Conservation (phyloP, 2,888 invertebrate genomes). For the Nemotelus nigrinus region DNA sequence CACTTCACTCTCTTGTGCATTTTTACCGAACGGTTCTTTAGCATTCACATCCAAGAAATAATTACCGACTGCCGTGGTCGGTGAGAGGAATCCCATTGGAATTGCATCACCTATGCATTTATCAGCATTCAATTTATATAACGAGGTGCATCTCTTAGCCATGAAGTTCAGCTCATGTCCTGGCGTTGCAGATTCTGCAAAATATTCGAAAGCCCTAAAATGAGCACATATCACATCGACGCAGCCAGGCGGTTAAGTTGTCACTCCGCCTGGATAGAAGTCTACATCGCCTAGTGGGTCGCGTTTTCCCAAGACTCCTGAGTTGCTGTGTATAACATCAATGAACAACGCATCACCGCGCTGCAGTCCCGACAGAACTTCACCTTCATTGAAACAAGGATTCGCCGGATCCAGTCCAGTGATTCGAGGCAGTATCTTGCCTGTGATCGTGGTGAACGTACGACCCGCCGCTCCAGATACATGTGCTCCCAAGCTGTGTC, state of each 20-base stretch:
- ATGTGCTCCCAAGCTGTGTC: conserved; percentile 63
- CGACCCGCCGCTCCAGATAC: conserved; percentile 61
- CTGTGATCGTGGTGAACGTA: conserved; percentile 57
- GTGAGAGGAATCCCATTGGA: conserved; percentile 61
- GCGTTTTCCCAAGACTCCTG: conserved; percentile 58
- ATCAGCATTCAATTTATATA: conserved; percentile 55
- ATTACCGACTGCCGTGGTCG: conserved; percentile 58
- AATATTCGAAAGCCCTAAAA: conserved; percentile 58
- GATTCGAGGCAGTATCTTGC: conserved; percentile 57
- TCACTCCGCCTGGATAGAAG: conserved; percentile 60
- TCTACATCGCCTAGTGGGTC: conserved; percentile 60
- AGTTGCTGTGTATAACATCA: conserved; percentile 61
- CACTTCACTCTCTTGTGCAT: not conserved
- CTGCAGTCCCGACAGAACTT: conserved; percentile 56
- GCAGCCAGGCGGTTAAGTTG: conserved; percentile 59
- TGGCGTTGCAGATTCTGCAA: conserved; percentile 59
- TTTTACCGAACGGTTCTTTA: conserved; percentile 57
- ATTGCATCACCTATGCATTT: conserved; percentile 56
- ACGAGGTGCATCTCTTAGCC: conserved; percentile 56
- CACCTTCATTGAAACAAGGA: conserved; percentile 60
- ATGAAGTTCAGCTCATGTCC: conserved; percentile 57
- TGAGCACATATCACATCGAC: conserved; percentile 58
- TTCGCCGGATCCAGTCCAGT: conserved; percentile 63
- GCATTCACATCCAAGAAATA: conserved; percentile 60
- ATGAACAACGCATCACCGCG: conserved; percentile 60